Evolutionary conservation across 2,113 vertebrate species (phyloP).

Genomic region (Diadophis punctatus): DNA sequence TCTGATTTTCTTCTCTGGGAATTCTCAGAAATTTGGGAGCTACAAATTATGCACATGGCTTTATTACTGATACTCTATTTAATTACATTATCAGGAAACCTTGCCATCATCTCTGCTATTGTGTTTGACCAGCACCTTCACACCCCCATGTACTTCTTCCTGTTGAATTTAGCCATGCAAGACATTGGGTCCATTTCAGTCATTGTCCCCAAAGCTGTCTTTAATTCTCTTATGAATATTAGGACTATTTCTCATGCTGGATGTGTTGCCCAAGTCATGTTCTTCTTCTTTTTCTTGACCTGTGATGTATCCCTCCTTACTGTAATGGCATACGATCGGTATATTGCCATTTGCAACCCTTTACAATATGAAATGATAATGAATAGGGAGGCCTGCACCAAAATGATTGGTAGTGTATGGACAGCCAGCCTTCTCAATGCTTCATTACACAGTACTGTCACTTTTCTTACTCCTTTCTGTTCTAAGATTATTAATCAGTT

Average conservation of each 20-base stretch:
- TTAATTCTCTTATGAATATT: background rate
- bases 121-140: background rate
- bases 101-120: background rate
- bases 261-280: background rate
- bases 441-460: background rate
- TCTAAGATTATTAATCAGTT: background rate
- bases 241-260: background rate
- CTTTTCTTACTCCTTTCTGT: background rate
- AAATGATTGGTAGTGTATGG: background rate
- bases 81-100: background rate
- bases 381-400: background rate
- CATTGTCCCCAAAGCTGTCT: background rate
- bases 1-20: background rate
- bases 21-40: background rate
- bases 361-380: background rate
- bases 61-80: background rate
- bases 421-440: background rate
- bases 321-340: background rate
- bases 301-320: background rate
- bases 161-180: background rate
- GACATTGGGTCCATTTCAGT: background rate
- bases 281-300: background rate
- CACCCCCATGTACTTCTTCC: background rate
- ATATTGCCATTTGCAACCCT: slow-evolving; percentile 6
- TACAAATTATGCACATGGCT: background rate